Evolutionary conservation across 2,113 vertebrate species (phyloP).

Genomic region (Pelvicachromis taeniatus): DNA sequence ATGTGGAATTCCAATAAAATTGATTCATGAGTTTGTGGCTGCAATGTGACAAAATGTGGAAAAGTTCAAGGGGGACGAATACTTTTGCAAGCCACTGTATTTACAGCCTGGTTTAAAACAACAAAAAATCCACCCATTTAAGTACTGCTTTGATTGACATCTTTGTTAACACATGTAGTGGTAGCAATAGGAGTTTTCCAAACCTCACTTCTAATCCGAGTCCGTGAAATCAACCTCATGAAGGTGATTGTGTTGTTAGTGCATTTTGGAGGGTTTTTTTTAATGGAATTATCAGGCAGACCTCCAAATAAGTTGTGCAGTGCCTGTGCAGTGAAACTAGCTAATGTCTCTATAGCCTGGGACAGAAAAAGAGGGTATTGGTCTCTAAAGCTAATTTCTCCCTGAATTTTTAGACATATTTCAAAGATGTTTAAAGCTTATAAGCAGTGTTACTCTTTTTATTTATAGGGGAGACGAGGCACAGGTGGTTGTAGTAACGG

Average conservation of each 20-base stretch:
- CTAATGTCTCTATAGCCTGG: background rate
- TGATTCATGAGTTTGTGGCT: no score
- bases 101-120: background rate
- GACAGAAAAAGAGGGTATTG: background rate
- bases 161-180: background rate
- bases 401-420: background rate
- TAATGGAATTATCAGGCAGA: rapidly evolving
- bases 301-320: background rate
- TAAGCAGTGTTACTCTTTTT: background rate
- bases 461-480: background rate
- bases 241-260: background rate
- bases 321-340: background rate
- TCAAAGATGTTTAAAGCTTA: background rate
- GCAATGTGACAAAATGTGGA: no score
- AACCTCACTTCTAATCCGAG: background rate
- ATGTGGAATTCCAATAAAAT: no score
- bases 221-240: background rate
- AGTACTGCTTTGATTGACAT: background rate
- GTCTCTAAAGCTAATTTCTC: background rate
- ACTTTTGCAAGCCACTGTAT: no score
- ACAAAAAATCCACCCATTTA: background rate
- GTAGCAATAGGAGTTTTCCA: background rate
- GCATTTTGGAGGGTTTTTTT: rapidly evolving
- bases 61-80: no score
- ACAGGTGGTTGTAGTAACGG: background rate